These are phyloP conservation scores for Aplodontia rufa DNA, from an alignment of 2,113 vertebrate species.

Conservation along the genomic window DNA sequence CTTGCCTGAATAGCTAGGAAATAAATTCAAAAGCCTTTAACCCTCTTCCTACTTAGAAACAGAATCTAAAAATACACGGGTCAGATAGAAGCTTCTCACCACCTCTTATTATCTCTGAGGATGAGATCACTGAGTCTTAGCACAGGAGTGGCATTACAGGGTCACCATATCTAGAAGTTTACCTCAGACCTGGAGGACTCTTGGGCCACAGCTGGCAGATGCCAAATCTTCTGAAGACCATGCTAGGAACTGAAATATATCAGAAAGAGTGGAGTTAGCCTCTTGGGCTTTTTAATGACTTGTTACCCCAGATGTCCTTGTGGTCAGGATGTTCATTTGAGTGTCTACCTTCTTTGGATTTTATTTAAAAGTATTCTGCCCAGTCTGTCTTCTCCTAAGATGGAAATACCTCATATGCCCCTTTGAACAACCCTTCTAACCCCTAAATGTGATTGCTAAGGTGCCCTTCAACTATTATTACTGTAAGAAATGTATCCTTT, in stretches of 20 bases:
- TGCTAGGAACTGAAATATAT: not conserved
- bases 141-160: not conserved
- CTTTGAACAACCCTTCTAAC: not conserved
- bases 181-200: not conserved
- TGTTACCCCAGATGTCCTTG: not conserved
- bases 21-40: conserved; percentile 71
- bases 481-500: conserved; percentile 15
- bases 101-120: conserved; percentile 34
- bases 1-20: conserved; percentile 56
- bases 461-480: conserved; percentile 48
- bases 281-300: conserved; percentile 11
- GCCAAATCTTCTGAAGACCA: not conserved
- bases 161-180: not conserved
- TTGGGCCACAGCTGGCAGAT: not conserved
- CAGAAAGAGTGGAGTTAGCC: not conserved
- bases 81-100: not conserved
- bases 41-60: conserved; percentile 65
- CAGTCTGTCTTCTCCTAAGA: not conserved
- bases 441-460: conserved; percentile 23
- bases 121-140: conserved; percentile 55
- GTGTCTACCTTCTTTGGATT: not conserved
- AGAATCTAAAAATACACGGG: conserved; percentile 72
- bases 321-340: conserved; percentile 10
- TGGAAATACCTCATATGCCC: not conserved
- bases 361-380: not conserved